A percentile compares a stretch with the other conserved stretches of the same genome.
Conservation (phyloP, 2,888 invertebrate species). For the Habrosyne pyritoides region DNA sequence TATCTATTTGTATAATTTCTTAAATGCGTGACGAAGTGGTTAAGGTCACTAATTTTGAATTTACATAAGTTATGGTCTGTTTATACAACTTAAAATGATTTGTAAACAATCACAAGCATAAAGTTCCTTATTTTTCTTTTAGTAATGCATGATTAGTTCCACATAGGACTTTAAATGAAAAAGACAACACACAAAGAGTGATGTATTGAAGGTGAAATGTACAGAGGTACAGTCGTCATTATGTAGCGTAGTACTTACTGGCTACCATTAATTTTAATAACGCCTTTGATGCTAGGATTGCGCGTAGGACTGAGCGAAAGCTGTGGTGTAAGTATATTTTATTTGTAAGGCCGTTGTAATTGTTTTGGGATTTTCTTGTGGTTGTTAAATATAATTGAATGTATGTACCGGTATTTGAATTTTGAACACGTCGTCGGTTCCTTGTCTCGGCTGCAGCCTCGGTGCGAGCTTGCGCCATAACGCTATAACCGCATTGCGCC, state of each 20-base stretch:
- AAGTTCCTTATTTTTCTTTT: slow-evolving; percentile 2
- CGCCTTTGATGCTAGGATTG: not conserved
- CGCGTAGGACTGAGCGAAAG: slow-evolving; percentile 2
- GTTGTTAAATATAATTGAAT: slow-evolving; percentile 20
- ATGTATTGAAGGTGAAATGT: slow-evolving; percentile 5
- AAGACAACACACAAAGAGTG: not conserved
- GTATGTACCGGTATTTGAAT: slow-evolving; percentile 20
- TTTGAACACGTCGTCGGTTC: slow-evolving; percentile 27
- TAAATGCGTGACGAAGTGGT: not conserved
- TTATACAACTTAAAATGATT: not conserved
- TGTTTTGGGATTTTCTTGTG: not conserved
- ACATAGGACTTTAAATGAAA: not conserved
- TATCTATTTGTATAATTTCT: not conserved
- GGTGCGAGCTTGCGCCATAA: slow-evolving; percentile 46
- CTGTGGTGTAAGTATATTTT: not conserved
- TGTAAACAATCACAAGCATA: not conserved
- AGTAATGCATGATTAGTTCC: slow-evolving; percentile 3
- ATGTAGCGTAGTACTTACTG: slow-evolving; percentile 9
- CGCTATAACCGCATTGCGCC: slow-evolving; percentile 42
- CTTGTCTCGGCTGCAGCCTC: slow-evolving; percentile 25
- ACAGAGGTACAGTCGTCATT: slow-evolving; percentile 8
- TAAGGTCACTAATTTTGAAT: not conserved
- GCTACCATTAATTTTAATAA: slow-evolving; percentile 16
- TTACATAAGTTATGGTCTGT: not conserved
- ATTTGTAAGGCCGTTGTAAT: not conserved